phyloP scores from a whole-genome alignment of 2,113 vertebrate genomes.

The Mesocricetus auratus region DNA sequence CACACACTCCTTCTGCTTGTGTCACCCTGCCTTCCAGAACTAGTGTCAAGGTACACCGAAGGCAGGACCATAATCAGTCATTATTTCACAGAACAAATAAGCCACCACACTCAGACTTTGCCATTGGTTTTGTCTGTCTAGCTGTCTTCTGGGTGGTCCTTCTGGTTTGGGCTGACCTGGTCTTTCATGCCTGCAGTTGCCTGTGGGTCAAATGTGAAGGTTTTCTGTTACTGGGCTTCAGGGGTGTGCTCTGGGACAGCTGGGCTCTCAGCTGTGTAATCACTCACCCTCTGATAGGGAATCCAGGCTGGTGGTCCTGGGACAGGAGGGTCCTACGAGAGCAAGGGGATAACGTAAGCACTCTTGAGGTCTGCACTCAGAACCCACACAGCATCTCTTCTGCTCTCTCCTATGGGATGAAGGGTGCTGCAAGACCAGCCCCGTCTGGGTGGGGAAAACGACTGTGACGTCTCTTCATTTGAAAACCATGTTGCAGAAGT shows the following conservation, averaged over 20 bases:
- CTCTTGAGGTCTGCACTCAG: neutral
- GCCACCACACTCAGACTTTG: neutral
- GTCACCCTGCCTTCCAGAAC: neutral
- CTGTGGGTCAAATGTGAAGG: neutral
- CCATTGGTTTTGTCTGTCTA: neutral
- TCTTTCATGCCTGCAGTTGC: neutral
- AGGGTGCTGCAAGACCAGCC: neutral
- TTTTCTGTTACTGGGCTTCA: neutral
- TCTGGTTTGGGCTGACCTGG: neutral
- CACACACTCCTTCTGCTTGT: neutral
- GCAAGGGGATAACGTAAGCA: neutral
- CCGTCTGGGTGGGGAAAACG: neutral
- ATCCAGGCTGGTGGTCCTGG: neutral
- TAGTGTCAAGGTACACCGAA: neutral
- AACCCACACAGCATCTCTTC: neutral
- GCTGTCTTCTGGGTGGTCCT: neutral
- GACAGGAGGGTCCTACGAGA: neutral
- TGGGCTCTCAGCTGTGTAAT: neutral
- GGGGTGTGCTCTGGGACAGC: accelerated
- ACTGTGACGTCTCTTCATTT: neutral
- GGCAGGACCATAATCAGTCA: neutral
- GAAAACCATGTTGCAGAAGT: neutral
- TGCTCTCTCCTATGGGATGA: neutral
- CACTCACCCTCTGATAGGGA: neutral
- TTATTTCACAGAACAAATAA: neutral